Base-by-base conservation (phyloP, 2,888 invertebrate species). In the Dascillus cervinus region DNA sequence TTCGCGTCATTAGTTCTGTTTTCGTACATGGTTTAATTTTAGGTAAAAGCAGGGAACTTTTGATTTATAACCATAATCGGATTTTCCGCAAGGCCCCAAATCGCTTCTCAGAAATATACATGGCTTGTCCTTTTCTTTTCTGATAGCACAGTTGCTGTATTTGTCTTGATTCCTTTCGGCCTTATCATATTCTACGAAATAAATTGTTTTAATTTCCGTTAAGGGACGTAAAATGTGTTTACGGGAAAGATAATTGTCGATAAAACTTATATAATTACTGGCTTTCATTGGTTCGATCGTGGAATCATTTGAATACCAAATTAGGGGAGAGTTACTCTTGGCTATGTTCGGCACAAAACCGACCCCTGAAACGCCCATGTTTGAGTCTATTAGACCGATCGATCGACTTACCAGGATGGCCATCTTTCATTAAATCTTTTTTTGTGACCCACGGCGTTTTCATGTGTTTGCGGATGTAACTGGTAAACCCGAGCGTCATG, bases 21-120 rank as follows among this genome's bases (percentile, higher is more conserved):
- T 14, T n/a, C 25, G 3, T 5, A 53, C 58, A 56, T 62, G 51
- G 26, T 55, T 55, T 8, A 55, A 33, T 41, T 52, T 52, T 17
- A 55, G 13, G 29, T 46, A 53, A 22, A 55, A 38, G 30, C 55
- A 55, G 9, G 50, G 52, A 8, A 39, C 36, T 1, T 41, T 38
- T 2, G 29, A 28, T 8, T 37, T 14, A 27, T 50, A 55, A 2
- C 51, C 52, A 24, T 48, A 53, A 6, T 37, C 42, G n/a, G 22
- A 10, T 4, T n/a, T 20, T 2, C 45, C 46, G 26, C 55, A 55
- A 8, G 50, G 49, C 8, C 52, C 53, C 9, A 55, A 35, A 9
- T 36, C 29, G 4, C 30, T 21, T 21, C 25, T 36, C 11, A 41
- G 33, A 29, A 53, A 54, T 3, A 34, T 33, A 35, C 53, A 53